A percentile compares a stretch with the other conserved stretches of the same genome.
These are phyloP conservation scores for Sialia sialis DNA, from an alignment of 2,113 vertebrate species.

Conservation along the genomic window DNA sequence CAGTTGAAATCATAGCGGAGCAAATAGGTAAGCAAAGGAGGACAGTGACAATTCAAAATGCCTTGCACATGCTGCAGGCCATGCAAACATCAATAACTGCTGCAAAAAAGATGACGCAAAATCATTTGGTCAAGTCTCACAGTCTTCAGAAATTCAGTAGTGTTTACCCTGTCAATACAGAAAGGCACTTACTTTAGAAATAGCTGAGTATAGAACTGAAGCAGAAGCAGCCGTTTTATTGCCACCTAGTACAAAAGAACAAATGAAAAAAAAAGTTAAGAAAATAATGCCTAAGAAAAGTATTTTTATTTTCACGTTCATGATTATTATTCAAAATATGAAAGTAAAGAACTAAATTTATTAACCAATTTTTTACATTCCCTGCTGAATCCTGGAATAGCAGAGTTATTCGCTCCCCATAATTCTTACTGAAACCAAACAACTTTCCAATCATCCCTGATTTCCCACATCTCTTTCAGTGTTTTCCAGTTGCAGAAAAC, in stretches of 20 bases:
- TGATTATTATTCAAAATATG: background rate
- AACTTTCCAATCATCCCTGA: background rate
- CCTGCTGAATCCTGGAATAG: background rate
- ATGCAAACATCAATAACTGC: accelerated
- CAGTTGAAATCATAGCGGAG: background rate
- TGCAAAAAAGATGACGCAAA: background rate
- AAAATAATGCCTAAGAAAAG: background rate
- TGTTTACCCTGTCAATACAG: background rate
- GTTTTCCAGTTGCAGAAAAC: background rate
- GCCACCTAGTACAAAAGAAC: conserved; percentile 50
- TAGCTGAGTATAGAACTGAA: conserved; percentile 14
- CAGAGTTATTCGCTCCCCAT: background rate
- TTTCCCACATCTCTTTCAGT: background rate
- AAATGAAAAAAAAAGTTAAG: background rate
- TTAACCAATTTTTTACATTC: background rate
- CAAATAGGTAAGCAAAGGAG: background rate
- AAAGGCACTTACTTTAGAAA: conserved; percentile 71
- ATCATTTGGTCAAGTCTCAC: background rate
- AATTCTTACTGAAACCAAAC: background rate
- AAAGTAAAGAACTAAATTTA: background rate
- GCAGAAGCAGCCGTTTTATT: conserved; percentile 15
- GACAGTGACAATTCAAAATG: background rate
- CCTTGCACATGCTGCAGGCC: background rate
- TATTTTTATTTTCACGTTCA: background rate
- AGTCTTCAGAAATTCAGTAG: background rate